Percentiles rank a stretch among this genome's conserved stretches.
Evolutionary conservation across 2,888 invertebrate species (phyloP).

Genomic region (Trichogramma evanescens): DNA sequence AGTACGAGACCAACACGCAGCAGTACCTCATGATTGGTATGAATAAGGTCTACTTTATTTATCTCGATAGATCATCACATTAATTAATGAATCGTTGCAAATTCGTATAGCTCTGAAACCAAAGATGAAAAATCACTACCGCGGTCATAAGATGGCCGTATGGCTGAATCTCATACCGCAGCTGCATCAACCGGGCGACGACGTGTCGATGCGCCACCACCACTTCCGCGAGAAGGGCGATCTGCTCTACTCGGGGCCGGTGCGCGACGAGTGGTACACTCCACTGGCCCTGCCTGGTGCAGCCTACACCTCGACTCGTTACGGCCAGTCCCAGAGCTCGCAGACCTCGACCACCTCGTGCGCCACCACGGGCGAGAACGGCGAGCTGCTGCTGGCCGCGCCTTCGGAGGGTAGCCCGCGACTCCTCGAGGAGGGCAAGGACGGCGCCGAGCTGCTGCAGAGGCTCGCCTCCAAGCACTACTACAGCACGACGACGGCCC

Average conservation of each 20-base stretch:
- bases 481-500: conserved; percentile 67
- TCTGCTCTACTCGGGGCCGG: conserved; percentile 51
- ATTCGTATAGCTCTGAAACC: conserved; percentile 54
- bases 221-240: conserved; percentile 69
- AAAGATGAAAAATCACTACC: conserved; percentile 75
- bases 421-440: conserved; percentile 46
- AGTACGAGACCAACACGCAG: conserved; percentile 69
- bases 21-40: conserved; percentile 69
- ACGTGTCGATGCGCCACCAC: conserved; percentile 65
- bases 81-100: neutral
- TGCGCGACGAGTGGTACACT: conserved; percentile 44
- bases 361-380: conserved; percentile 34
- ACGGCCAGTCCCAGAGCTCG: conserved; percentile 25
- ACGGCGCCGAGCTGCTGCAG: conserved; percentile 52
- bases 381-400: conserved; percentile 18
- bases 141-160: conserved; percentile 83
- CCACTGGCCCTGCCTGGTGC: conserved; percentile 40
- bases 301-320: conserved; percentile 28
- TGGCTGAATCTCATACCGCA: conserved; percentile 84
- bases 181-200: conserved; percentile 71
- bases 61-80: neutral
- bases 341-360: conserved; percentile 33
- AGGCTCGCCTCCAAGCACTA: conserved; percentile 53
- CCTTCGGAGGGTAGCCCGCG: conserved; percentile 36
- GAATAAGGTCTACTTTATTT: neutral